Percentiles rank a stretch among this genome's conserved stretches.
Evolutionary conservation across 2,113 vertebrate genomes (phyloP).

Genomic region (Chrysemys picta): DNA sequence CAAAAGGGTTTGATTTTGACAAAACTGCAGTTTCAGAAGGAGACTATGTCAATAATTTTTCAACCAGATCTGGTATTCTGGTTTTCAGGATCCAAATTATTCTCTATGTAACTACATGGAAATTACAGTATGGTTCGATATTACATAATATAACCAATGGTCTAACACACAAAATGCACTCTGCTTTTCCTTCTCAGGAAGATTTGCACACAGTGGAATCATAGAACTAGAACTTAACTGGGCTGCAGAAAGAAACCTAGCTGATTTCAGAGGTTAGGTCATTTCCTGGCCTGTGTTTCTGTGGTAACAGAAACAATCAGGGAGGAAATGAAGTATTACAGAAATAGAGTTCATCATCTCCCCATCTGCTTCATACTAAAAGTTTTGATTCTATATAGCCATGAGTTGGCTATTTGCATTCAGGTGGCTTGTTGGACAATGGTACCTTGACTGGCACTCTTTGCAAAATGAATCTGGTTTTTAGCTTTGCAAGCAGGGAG

Average conservation of each 20-base stretch:
- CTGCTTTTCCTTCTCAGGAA: not conserved
- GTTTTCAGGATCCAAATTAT: not conserved
- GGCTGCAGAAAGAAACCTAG: not conserved
- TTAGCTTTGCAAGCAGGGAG: not conserved
- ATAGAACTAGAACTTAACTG: not conserved
- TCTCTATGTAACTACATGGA: not conserved
- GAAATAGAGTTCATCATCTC: accelerated
- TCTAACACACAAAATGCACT: not conserved
- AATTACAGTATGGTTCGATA: not conserved
- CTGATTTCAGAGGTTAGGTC: not conserved
- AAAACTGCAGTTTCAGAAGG: not conserved
- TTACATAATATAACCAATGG: not conserved
- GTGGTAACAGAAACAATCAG: not conserved
- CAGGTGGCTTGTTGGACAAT: not conserved
- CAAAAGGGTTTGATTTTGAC: not conserved
- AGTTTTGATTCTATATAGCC: not conserved
- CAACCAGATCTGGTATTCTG: not conserved
- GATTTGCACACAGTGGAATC: not conserved
- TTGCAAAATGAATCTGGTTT: not conserved
- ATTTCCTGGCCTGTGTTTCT: not conserved
- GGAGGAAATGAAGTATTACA: accelerated
- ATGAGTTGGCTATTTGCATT: not conserved
- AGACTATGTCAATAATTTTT: not conserved
- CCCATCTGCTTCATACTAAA: accelerated
- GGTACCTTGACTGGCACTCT: not conserved